These are phyloP conservation scores for Homalodisca vitripennis DNA, from an alignment of 1,140 invertebrate genomes.

Conservation along the genomic window DNA sequence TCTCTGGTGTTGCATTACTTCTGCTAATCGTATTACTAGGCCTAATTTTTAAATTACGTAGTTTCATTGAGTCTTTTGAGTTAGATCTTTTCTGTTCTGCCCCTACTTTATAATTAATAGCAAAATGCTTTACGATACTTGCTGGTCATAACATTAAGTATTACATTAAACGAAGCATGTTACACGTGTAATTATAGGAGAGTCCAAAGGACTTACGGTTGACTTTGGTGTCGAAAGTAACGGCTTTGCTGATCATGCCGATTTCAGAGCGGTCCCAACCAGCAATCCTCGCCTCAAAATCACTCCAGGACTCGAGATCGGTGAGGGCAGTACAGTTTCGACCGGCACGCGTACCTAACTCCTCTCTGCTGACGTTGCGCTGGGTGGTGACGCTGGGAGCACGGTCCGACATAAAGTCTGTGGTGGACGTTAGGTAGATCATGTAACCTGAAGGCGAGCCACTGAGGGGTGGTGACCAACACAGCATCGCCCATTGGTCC, in stretches of 20 bases:
- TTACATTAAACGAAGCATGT: too few species aligned
- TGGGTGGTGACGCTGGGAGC: slow-evolving; percentile 8
- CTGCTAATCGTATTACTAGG: too few species aligned
- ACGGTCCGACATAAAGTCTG: slow-evolving; percentile 23
- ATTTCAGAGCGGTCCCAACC: slow-evolving; percentile 28
- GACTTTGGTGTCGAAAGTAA: slow-evolving; percentile 31
- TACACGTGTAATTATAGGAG: too few species aligned
- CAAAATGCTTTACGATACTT: too few species aligned
- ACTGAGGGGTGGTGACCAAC: slow-evolving; percentile 31
- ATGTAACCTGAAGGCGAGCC: slow-evolving; percentile 30
- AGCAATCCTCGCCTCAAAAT: slow-evolving; percentile 31
- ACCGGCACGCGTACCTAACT: slow-evolving; percentile 14
- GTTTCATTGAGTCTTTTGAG: too few species aligned
- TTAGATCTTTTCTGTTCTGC: too few species aligned
- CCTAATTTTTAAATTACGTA: too few species aligned
- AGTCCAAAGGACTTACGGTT: slow-evolving; percentile 34
- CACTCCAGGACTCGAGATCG: slow-evolving; percentile 32
- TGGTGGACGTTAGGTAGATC: slow-evolving; percentile 25
- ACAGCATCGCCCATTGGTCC: slow-evolving; percentile 35
- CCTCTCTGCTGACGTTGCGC: slow-evolving; percentile 22
- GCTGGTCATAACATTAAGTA: too few species aligned
- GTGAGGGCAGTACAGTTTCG: slow-evolving; percentile 23
- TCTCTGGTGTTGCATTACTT: too few species aligned
- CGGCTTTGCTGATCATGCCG: slow-evolving; percentile 28
- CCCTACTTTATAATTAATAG: too few species aligned